Percentiles rank a stretch among this genome's conserved stretches.
Evolutionary conservation across 64 coral and sea anemone genomes (phyloP).

Genomic region (Pachyseris speciosa): DNA sequence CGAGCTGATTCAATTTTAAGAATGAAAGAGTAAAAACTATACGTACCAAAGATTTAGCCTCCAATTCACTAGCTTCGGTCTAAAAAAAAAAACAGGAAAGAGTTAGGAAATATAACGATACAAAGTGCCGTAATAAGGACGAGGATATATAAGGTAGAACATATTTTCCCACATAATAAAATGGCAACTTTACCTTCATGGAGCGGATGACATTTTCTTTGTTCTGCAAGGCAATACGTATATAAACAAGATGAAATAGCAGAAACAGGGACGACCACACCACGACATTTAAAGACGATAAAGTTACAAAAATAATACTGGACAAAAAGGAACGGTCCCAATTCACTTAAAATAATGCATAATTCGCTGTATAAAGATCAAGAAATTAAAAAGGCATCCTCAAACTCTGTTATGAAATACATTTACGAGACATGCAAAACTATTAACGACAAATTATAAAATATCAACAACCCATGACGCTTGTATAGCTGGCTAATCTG

Average conservation of each 20-base stretch:
- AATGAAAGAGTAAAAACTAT: neutral
- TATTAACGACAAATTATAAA: too few relatives aligned
- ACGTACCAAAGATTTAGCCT: slow-evolving; percentile 84
- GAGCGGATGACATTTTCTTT: slow-evolving; percentile 86
- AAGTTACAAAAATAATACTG: neutral
- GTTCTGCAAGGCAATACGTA: slow-evolving; percentile 72
- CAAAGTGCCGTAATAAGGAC: too few relatives aligned
- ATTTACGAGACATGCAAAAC: too few relatives aligned
- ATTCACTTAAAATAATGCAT: too few relatives aligned
- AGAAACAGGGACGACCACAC: neutral
- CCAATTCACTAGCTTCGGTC: slow-evolving; percentile 89
- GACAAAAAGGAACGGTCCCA: too few relatives aligned
- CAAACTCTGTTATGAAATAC: too few relatives aligned
- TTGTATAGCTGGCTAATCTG: too few relatives aligned
- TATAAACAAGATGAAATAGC: neutral
- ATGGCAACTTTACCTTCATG: slow-evolving; percentile 85
- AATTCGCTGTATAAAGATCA: too few relatives aligned
- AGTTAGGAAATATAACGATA: neutral
- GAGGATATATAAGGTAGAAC: too few relatives aligned
- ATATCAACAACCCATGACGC: too few relatives aligned
- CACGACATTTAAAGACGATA: neutral
- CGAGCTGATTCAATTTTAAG: neutral
- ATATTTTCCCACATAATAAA: too few relatives aligned
- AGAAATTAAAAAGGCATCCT: too few relatives aligned
- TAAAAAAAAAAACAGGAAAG: neutral